phyloP scores from a whole-genome alignment of 2,797 vertebrate genomes.

The Tolypeutes matacus region DNA sequence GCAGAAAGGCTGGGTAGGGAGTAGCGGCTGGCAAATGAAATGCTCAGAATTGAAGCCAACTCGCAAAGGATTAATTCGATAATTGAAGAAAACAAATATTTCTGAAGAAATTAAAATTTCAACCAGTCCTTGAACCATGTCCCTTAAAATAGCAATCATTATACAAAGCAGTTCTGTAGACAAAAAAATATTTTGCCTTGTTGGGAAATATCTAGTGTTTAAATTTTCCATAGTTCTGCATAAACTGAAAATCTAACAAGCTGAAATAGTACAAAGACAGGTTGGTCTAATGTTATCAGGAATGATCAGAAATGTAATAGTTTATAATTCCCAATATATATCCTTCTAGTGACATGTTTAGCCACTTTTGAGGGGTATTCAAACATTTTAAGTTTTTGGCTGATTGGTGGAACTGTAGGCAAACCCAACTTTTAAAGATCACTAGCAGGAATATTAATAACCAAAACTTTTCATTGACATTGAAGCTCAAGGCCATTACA shows the following conservation, averaged over 20 bases:
- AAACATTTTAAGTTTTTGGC: not conserved
- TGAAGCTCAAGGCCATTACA: not conserved
- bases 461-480: not conserved
- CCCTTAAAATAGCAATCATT: not conserved
- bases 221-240: not conserved
- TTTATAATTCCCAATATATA: not conserved
- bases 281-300: not conserved
- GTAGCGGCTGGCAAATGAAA: not conserved
- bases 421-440: not conserved
- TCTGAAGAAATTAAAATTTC: constrained; percentile 10
- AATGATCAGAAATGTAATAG: not conserved
- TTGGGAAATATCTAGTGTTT: not conserved
- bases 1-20: not conserved
- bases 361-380: not conserved
- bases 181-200: not conserved
- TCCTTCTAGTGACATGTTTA: not conserved
- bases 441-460: not conserved
- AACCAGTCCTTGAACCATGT: not conserved
- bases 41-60: not conserved
- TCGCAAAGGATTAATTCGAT: not conserved
- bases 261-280: not conserved
- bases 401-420: not conserved
- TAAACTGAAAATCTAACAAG: not conserved
- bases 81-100: not conserved
- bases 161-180: not conserved